These are phyloP conservation scores for Rhinogobio ventralis DNA, from an alignment of 2,797 vertebrate species.

Conservation along the genomic window DNA sequence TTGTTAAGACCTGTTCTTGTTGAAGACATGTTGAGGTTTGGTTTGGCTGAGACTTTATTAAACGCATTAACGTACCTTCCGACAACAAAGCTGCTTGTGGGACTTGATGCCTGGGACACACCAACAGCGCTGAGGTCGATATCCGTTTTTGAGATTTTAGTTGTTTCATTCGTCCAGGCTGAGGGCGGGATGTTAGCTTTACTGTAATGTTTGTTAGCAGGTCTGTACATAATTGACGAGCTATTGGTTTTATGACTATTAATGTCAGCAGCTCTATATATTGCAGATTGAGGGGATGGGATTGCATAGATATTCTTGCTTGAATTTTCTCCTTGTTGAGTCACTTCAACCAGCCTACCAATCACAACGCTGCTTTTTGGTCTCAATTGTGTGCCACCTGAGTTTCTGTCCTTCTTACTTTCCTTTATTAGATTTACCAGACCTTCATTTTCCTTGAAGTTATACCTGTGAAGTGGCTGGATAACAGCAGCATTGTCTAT, in stretches of 20 bases:
- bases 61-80: constrained; percentile 51
- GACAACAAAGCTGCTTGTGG: constrained; percentile 59
- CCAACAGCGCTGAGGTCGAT: neutral
- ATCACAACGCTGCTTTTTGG: constrained; percentile 24
- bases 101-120: neutral
- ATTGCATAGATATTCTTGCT: neutral
- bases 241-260: neutral
- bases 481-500: neutral
- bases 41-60: constrained; percentile 2
- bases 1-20: fast-evolving
- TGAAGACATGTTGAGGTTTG: neutral
- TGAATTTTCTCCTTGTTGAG: neutral
- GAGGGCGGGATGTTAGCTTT: constrained; percentile 10
- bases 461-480: neutral
- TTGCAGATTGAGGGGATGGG: constrained; percentile 16
- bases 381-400: neutral
- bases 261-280: neutral
- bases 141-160: neutral
- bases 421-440: neutral
- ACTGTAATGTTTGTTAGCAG: constrained; percentile 2
- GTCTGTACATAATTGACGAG: neutral
- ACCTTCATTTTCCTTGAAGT: neutral
- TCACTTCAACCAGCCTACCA: neutral
- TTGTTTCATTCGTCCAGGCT: neutral
- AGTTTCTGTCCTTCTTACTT: neutral